A percentile compares a stretch with the other conserved stretches of the same genome.
phyloP scores from a whole-genome alignment of 2,888 invertebrate species.

The Psylliodes chrysocephalus region DNA sequence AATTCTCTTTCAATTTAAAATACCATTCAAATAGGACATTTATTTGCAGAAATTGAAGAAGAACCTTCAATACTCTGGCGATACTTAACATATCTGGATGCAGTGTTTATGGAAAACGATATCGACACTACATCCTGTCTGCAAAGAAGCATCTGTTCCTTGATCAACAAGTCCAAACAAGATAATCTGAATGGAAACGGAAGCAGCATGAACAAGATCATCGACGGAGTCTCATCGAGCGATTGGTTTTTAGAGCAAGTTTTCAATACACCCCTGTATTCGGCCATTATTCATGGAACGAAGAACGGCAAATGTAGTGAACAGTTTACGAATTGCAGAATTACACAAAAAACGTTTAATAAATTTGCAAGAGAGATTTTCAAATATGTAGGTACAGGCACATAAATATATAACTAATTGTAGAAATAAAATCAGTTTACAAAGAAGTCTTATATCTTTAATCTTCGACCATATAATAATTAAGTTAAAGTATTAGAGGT shows the following conservation, averaged over 20 bases:
- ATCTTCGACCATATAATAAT: too few species aligned
- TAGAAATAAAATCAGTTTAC: too few species aligned
- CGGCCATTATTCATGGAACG: conserved; percentile 66
- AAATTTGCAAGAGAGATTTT: conserved; percentile 31
- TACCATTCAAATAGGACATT: not conserved
- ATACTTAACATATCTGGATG: conserved; percentile 61
- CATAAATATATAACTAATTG: not conserved
- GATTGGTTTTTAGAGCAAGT: conserved; percentile 61
- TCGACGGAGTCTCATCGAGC: conserved; percentile 66
- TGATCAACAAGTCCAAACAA: conserved; percentile 62
- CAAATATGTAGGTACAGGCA: conserved; percentile 13
- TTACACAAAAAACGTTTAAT: conserved; percentile 38
- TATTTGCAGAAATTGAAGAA: conserved; percentile 23
- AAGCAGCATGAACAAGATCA: conserved; percentile 64
- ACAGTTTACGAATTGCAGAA: conserved; percentile 45
- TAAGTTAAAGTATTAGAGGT: too few species aligned
- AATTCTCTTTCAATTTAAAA: too few species aligned
- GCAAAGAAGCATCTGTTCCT: conserved; percentile 70
- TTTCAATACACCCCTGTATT: conserved; percentile 67
- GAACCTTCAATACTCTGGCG: conserved; percentile 30
- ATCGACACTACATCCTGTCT: conserved; percentile 72
- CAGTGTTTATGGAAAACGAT: conserved; percentile 67
- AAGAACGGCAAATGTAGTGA: conserved; percentile 42
- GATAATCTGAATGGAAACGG: conserved; percentile 61
- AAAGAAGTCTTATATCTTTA: too few species aligned